Evolutionary conservation across 2,113 vertebrate genomes (phyloP).

Genomic region (Oncorhynchus nerka): DNA sequence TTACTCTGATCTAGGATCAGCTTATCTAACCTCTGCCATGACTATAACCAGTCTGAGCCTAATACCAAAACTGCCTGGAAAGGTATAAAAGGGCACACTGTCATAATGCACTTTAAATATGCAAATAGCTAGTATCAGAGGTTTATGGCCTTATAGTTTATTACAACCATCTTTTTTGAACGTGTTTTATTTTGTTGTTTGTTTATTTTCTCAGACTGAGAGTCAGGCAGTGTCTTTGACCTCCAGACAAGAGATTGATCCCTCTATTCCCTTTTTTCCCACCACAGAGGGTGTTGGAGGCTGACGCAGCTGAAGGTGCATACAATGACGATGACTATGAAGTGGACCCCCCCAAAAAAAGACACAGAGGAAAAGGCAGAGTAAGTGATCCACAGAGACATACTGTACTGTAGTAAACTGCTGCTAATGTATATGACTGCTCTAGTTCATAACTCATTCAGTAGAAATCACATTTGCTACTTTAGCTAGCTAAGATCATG

Average conservation of each 20-base stretch:
- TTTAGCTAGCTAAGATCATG: background rate
- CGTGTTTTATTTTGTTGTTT: too few species aligned
- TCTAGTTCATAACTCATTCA: background rate
- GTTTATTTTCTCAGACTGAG: too few species aligned
- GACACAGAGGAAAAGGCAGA: conserved; percentile 94
- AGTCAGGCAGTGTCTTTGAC: too few species aligned
- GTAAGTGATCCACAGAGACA: conserved; percentile 71
- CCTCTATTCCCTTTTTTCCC: conserved; percentile 18
- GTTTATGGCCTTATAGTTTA: too few species aligned
- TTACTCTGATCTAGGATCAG: background rate
- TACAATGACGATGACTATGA: conserved; percentile 93
- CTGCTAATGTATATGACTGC: background rate
- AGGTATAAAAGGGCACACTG: too few species aligned
- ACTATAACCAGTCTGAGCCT: too few species aligned
- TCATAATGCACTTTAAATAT: too few species aligned
- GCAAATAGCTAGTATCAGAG: too few species aligned
- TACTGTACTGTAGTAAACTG: too few species aligned
- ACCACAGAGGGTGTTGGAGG: conserved; percentile 91
- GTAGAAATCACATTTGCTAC: background rate
- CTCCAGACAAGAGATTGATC: background rate
- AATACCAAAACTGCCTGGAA: too few species aligned
- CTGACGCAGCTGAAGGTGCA: conserved; percentile 94
- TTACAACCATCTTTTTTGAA: too few species aligned
- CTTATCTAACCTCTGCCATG: too few species aligned
- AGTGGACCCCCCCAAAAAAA: conserved; percentile 93